Conservation (phyloP, 1,140 invertebrate genomes). For the Penaeus indicus region DNA sequence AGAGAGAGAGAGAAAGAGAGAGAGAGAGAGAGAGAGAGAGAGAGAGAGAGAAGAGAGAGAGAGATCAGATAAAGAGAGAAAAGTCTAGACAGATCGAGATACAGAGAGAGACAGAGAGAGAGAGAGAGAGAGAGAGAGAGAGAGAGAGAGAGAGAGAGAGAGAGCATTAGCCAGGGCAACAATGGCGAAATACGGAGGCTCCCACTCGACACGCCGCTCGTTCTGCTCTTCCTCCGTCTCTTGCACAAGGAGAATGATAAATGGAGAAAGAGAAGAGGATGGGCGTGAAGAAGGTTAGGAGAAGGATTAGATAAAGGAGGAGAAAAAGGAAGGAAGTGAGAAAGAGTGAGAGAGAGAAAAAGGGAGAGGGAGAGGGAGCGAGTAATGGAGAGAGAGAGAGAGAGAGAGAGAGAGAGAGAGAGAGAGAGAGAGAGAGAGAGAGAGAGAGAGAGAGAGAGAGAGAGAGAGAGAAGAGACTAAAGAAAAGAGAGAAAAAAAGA, state of each 20-base stretch:
- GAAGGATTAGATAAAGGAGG: background rate
- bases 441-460: background rate
- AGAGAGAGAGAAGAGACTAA: background rate
- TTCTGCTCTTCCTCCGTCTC: too few species aligned
- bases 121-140: conserved; percentile 24
- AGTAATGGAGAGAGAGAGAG: background rate
- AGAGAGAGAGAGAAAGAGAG: conserved; percentile 20
- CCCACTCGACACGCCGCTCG: too few species aligned
- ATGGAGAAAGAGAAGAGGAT: background rate
- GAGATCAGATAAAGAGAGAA: conserved; percentile 16
- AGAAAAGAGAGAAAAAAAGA: background rate
- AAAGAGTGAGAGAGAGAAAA: background rate
- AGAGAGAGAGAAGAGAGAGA: background rate
- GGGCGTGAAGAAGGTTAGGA: background rate
- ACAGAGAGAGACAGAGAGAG: background rate
- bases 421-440: background rate
- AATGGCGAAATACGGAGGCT: too few species aligned
- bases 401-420: background rate
- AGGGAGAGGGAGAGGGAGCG: background rate
- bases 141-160: background rate
- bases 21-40: conserved; percentile 28
- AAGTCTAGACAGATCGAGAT: background rate
- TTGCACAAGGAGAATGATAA: too few species aligned
- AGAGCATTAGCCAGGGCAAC: background rate
- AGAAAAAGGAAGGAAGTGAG: background rate